Evolutionary conservation across 2,797 vertebrate species (phyloP).

Genomic region (Erpetoichthys calabaricus): DNA sequence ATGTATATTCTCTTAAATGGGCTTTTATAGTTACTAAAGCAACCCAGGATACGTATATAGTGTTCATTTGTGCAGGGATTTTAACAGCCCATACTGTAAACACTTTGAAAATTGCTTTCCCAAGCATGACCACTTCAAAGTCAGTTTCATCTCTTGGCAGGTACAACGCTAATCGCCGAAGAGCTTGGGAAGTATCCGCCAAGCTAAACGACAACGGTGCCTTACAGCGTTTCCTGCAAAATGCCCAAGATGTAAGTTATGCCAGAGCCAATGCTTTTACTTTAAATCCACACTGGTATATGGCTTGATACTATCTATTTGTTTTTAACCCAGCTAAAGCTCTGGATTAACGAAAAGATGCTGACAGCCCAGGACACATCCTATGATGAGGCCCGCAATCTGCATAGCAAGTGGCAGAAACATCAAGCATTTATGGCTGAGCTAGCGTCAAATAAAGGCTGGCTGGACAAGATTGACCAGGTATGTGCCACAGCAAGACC

Average conservation of each 20-base stretch:
- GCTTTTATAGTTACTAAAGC: not conserved
- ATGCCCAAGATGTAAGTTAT: conserved; percentile 76
- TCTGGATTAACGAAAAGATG: conserved; percentile 97
- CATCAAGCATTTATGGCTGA: conserved; percentile 92
- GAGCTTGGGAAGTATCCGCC: conserved; percentile 55
- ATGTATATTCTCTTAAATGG: too few relatives aligned
- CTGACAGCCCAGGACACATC: conserved; percentile 82
- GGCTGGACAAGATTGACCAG: conserved; percentile 72
- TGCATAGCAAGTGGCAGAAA: conserved; percentile 90
- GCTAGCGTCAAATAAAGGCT: conserved; percentile 73
- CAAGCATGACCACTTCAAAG: too few relatives aligned
- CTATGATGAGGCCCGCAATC: conserved; percentile 72
- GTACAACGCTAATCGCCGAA: conserved; percentile 47
- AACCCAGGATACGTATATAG: too few relatives aligned
- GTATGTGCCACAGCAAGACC: too few relatives aligned
- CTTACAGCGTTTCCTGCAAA: conserved; percentile 84
- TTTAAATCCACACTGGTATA: not conserved
- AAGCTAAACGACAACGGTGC: conserved; percentile 76
- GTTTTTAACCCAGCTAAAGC: conserved; percentile 52
- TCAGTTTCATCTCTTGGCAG: too few relatives aligned
- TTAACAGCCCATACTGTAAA: too few relatives aligned
- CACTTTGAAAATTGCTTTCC: too few relatives aligned
- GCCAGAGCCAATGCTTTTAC: too few relatives aligned
- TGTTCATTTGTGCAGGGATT: too few relatives aligned
- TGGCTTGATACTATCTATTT: not conserved